These are phyloP conservation scores for Idaea straminata DNA, from an alignment of 2,888 invertebrate species.

Conservation along the genomic window DNA sequence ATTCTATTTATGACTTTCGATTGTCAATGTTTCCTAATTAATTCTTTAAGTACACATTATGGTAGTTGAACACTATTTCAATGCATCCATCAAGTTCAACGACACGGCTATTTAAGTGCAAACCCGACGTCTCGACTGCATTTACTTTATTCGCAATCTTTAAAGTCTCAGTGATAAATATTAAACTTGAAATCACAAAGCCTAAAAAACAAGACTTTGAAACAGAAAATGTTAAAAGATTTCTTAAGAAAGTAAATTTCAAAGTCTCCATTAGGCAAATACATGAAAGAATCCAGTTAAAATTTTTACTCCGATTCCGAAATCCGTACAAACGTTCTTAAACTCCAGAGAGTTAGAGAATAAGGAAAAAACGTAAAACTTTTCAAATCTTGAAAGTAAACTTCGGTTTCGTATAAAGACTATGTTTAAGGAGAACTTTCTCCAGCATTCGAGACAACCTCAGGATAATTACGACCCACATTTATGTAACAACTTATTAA, in stretches of 20 bases:
- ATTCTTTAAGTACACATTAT: neutral
- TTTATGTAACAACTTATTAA: neutral
- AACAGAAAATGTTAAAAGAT: neutral
- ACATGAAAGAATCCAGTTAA: conserved; percentile 6
- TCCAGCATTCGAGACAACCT: neutral
- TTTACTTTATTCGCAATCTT: conserved; percentile 54
- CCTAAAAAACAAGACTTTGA: conserved; percentile 5
- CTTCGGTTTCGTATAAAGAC: neutral
- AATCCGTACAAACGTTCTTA: neutral
- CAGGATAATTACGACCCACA: neutral
- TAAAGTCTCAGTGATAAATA: conserved; percentile 21
- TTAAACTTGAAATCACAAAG: conserved; percentile 5
- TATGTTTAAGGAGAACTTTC: neutral
- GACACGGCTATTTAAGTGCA: conserved; percentile 56
- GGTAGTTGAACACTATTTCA: conserved; percentile 22
- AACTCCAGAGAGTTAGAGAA: neutral
- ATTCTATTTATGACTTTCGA: too few species aligned
- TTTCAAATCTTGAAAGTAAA: conserved; percentile 19
- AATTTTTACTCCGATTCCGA: neutral
- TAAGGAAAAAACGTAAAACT: conserved; percentile 20
- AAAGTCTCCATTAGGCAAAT: neutral
- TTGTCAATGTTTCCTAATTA: too few species aligned
- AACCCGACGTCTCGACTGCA: conserved; percentile 46
- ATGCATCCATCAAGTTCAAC: conserved; percentile 57
- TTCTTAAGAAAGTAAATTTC: neutral